A percentile compares a stretch with the other conserved stretches of the same genome.
These are phyloP conservation scores for Aplysina aerophoba DNA, from an alignment of 37 sponge, comb jelly and placozoan species.

Conservation along the genomic window DNA sequence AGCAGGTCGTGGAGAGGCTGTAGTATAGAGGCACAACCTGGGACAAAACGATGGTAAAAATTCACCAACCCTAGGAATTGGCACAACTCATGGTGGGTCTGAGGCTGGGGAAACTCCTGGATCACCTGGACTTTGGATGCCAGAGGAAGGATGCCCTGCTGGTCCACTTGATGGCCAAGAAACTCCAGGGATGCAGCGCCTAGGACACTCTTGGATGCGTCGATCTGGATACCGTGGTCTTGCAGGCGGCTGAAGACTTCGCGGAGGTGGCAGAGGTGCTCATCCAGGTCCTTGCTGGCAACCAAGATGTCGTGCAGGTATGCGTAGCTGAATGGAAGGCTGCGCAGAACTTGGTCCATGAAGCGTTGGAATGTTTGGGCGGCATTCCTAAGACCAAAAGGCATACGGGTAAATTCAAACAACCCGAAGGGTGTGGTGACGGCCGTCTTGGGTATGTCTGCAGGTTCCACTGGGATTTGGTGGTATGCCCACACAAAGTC, in stretches of 20 bases:
- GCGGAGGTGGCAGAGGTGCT: constrained; percentile 12
- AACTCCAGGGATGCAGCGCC: constrained; percentile 39
- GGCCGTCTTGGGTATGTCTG: constrained; percentile 58
- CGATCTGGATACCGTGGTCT: constrained; percentile 21
- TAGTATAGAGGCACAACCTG: constrained; percentile 35
- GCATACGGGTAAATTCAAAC: constrained; percentile 62
- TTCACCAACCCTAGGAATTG: constrained; percentile 45
- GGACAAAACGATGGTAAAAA: constrained; percentile 52
- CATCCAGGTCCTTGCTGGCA: constrained; percentile 10
- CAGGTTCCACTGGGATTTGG: constrained; percentile 60
- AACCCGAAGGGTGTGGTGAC: constrained; percentile 70
- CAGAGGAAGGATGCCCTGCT: constrained; percentile 35
- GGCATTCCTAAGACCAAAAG: constrained; percentile 60
- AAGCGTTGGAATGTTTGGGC: constrained; percentile 70
- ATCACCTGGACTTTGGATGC: constrained; percentile 28
- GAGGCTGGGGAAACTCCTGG: constrained; percentile 35
- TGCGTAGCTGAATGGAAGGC: constrained; percentile 49
- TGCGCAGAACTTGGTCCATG: constrained; percentile 61
- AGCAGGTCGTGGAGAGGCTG: constrained; percentile 42
- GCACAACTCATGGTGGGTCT: constrained; percentile 34
- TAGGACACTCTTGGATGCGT: constrained; percentile 17
- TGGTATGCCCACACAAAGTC: constrained; percentile 61
- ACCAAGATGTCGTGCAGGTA: constrained; percentile 58
- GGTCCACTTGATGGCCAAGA: constrained; percentile 50
- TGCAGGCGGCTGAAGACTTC: constrained; percentile 9